phyloP scores from a whole-genome alignment of 2,113 vertebrate species.

The Thinocorus orbignyianus region DNA sequence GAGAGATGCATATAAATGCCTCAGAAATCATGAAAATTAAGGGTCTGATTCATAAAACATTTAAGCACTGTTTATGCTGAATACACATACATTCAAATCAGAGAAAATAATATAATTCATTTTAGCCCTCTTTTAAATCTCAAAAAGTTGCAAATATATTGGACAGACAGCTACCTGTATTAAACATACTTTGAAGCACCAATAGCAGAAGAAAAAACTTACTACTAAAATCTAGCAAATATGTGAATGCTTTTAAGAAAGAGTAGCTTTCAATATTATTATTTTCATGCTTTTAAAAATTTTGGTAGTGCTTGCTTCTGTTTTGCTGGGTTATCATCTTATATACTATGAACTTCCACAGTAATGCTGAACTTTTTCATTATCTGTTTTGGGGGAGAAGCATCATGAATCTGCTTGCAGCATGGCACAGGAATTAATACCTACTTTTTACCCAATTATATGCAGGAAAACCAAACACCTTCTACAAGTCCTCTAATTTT shows the following conservation, averaged over 20 bases:
- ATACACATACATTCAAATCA: not conserved
- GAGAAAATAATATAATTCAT: constrained; percentile 5
- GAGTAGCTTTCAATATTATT: not conserved
- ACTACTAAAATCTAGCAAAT: not conserved
- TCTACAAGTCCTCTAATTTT: not conserved
- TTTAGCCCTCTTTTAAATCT: not conserved
- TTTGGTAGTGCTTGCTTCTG: not conserved
- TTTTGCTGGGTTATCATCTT: not conserved
- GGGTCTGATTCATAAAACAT: constrained; percentile 43
- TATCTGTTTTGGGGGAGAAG: not conserved
- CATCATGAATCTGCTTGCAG: not conserved
- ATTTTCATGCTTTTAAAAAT: not conserved
- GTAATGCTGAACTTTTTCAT: not conserved
- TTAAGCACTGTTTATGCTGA: constrained; percentile 13
- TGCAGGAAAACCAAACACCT: not conserved
- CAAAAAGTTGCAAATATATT: constrained; percentile 9
- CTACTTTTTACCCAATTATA: not conserved
- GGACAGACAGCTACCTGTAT: not conserved
- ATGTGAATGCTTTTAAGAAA: not conserved
- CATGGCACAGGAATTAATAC: not conserved
- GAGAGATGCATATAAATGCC: not conserved
- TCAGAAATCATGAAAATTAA: constrained; percentile 44
- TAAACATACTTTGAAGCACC: constrained; percentile 12
- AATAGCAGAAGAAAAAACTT: not conserved
- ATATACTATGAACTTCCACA: not conserved